Evolutionary conservation across 2,113 vertebrate genomes (phyloP), one percentile per base, ranked within the genome.

Genomic region (Forbesichthys agassizii): DNA sequence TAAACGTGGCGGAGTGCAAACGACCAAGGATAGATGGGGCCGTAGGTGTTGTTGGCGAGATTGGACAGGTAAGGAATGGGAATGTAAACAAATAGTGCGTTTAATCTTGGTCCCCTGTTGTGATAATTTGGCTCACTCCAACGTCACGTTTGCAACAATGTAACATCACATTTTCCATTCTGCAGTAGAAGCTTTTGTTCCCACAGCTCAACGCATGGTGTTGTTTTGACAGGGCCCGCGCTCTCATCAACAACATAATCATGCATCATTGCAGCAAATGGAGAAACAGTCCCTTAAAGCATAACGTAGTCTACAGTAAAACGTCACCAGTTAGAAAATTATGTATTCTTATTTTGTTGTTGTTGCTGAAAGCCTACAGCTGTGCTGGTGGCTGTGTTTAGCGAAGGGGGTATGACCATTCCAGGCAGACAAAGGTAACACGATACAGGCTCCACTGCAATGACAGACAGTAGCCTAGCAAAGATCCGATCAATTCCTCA

Each of bases 1-100:
- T 86, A 20, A 18, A 86, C 79, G 91, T 75, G 60, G 92, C 90
- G 60, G 92, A 93, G 81, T 91, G 92, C 84, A 93, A 93, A n/a
- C 87, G 91, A 88, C 85, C 92, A 1, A 65, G 92, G 78, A 92
- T 92, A 87, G 92, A 93, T 74, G 92, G 89, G 13, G 77, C 81
- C 65, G 84, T 81, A 59, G 78, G 51, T 68, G 87, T 87, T 48
- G 86, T 85, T 7, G 89, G 78, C 49, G 91, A 93, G 72, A 83
- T 91, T 52, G 89, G 91, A 66, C 90, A 92, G 90, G 91, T 93
- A 88, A 52, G 90, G 71, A 73, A 36, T 51, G 11, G 9, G 8
- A 49, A 48, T 33, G 73, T 61, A 69, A 78, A 85, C 73, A 59
- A 64, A 70, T 36, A 11, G 0, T 63, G 42, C 9, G 33, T 14